phyloP scores from a whole-genome alignment of 2,797 vertebrate genomes.

The Onychomys torridus region DNA sequence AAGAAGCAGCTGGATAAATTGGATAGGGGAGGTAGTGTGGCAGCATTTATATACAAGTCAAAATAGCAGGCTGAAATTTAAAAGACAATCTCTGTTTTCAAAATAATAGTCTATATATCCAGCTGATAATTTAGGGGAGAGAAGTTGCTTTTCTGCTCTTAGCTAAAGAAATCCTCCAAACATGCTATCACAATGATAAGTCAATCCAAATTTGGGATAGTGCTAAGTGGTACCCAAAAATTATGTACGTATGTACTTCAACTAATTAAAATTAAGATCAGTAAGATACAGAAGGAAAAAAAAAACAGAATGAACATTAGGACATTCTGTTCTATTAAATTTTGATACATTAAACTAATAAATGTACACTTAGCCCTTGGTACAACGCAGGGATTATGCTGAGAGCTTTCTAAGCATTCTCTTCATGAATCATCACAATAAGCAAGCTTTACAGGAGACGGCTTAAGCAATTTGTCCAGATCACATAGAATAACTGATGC shows the following conservation, averaged over 20 bases:
- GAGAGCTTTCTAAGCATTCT: not conserved
- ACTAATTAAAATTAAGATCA: constrained; percentile 35
- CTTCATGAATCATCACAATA: not conserved
- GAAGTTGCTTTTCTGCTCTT: not conserved
- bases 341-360: not conserved
- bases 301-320: not conserved
- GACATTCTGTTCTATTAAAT: constrained; percentile 15
- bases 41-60: not conserved
- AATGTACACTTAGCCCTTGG: not conserved
- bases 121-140: not conserved
- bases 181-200: not conserved
- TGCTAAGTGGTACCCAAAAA: not conserved
- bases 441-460: not conserved
- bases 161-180: not conserved
- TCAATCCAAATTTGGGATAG: not conserved
- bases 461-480: not conserved
- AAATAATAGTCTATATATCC: not conserved
- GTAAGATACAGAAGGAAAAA: not conserved
- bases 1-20: not conserved
- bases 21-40: not conserved
- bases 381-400: not conserved
- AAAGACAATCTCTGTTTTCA: constrained; percentile 5
- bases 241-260: not conserved
- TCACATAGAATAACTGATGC: not conserved
- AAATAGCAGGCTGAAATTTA: constrained; percentile 36